Evolutionary conservation across 2,888 invertebrate species (phyloP).

Genomic region (Nymphalis urticae): DNA sequence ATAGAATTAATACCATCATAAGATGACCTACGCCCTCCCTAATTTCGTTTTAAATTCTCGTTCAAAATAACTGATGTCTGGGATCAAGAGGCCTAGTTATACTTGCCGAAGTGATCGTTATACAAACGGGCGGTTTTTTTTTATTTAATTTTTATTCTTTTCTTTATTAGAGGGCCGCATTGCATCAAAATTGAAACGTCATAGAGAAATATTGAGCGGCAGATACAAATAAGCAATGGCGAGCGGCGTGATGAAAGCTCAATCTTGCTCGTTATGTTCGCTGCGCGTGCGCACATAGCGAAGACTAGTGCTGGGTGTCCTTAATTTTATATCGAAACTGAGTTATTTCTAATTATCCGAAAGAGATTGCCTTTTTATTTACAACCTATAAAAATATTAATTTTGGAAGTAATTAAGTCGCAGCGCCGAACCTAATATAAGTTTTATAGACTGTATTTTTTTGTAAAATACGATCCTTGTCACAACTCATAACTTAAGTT

Average conservation of each 20-base stretch:
- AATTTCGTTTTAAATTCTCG: constrained; percentile 17
- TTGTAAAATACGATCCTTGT: too few relatives aligned
- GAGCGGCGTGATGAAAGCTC: constrained; percentile 64
- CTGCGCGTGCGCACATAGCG: constrained; percentile 55
- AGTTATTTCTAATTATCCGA: too few relatives aligned
- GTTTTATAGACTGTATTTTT: too few relatives aligned
- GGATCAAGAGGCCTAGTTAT: constrained; percentile 42
- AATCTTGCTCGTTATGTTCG: constrained; percentile 66
- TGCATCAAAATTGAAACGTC: constrained; percentile 70
- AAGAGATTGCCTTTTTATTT: too few relatives aligned
- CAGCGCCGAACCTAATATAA: too few relatives aligned
- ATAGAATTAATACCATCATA: constrained; percentile 50
- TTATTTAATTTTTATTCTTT: constrained; percentile 46
- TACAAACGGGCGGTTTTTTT: constrained; percentile 48
- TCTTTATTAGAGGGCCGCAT: constrained; percentile 46
- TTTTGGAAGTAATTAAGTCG: background rate
- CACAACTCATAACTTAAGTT: too few relatives aligned
- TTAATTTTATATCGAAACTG: too few relatives aligned
- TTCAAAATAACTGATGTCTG: constrained; percentile 26
- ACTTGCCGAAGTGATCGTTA: constrained; percentile 45
- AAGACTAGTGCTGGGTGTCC: background rate
- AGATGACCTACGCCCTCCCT: constrained; percentile 41
- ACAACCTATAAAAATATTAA: too few relatives aligned
- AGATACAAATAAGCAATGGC: constrained; percentile 56
- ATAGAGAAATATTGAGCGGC: constrained; percentile 64